Evolutionary conservation across 1,140 invertebrate species (phyloP), one percentile per base, ranked within the genome.

Genomic region (Drosophila suzukii): DNA sequence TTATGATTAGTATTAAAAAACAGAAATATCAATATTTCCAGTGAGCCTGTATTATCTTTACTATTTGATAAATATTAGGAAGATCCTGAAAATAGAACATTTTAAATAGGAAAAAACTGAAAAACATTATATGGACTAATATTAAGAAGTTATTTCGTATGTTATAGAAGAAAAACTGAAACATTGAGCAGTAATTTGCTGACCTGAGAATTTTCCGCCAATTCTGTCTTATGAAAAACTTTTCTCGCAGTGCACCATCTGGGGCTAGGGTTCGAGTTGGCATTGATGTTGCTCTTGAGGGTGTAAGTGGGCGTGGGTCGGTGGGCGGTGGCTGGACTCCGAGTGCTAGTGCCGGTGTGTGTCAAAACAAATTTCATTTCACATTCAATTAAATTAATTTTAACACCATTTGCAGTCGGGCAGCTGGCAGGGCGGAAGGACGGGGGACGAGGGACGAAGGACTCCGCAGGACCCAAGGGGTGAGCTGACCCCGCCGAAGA

Each of bases 351-450:
- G 56, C 49, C 51, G 55, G 73, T 67, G 83, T 88, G 83, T 88
- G 82, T 86, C 82, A 86, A 90, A 88, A 90, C 88, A 90, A 90
- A 90, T 90, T 90, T 88, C 88, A 91, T 90, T 90, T 90, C 82
- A 90, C 86, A 90, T 90, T 90, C 86, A 90, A 90, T 90, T 90
- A 90, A 90, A 86, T 90, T 90, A 90, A 90, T 90, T 90, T 90
- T 86, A 86, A 90, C 86, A 83, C 86, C 86, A 90, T 90, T 90
- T 88, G 83, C 75, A 76, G 83, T 78, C 78, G 71, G 59, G 60
- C 61, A 70, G 72, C 20, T 36, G 24, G 47, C 50, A 41, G 36
- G 51, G 27, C 27, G 4, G 7, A 10, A 32, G 49, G n/a, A 6
- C n/a, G n/a, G 0, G 8, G 17, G 43, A 0, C 3, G 32, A 5